Evolutionary conservation across 2,888 invertebrate species (phyloP), one percentile per base, ranked within the genome.

Genomic region (Galerucella calmariensis): DNA sequence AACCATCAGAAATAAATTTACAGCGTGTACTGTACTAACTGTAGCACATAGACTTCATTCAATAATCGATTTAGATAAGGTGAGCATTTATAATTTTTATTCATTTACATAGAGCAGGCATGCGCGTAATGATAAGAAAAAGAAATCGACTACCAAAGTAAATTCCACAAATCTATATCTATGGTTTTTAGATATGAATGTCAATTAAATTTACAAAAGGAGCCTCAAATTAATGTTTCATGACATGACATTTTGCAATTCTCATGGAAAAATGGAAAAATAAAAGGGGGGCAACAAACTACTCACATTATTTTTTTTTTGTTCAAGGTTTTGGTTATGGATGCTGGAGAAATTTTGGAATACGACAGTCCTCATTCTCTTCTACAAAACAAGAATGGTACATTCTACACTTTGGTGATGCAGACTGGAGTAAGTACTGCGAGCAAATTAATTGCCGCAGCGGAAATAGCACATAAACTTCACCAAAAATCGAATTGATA

Each of bases 41-140:
- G 94, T 96, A 62, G 95, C 95, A 41, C 95, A 96, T 87, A 90
- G 95, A 61, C 89, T 96, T 6, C 92, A 95, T 82, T 95, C 95
- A 0, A 93, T 96, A 68, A 95, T 96, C 93, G 95, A 96, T 87
- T 94, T 94, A 0, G 94, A 95, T 87, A 91, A 92, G 86, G 93
- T 95, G 69, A 41, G 62, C 1, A 3, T 20, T 20, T 11, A 56
- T 56, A 5, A 14, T 12, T 12, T 48, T 46, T 12, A 12, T 12
- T 5, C 48, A 12, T 12, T 14, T 48, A 48, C 14, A 48, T 48
- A 48, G 12, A 14, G 14, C 5, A 48, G 35, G 35, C 35, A 48
- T 48, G 14, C 48, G 48, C 48, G 14, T 11, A 1, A 48, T 1
- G 3, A 6, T 11, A 11, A 14, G 48, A 11, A 48, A 48, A 48